Evolutionary conservation across 2,888 invertebrate species (phyloP).

Genomic region (Polydrusus pterygomalis): DNA sequence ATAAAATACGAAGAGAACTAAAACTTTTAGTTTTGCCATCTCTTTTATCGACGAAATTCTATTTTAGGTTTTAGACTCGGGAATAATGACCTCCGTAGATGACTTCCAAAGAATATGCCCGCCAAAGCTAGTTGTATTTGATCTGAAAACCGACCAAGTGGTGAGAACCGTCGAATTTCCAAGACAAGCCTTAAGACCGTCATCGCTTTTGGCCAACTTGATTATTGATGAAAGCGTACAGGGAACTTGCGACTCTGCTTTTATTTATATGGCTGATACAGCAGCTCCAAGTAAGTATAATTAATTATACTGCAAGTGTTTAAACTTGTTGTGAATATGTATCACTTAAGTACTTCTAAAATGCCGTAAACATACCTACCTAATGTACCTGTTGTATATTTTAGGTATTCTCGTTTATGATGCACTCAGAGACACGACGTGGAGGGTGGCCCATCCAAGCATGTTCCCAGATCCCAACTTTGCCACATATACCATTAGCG

Average conservation of each 20-base stretch:
- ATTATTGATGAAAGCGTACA: constrained; percentile 83
- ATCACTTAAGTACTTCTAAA: too few species aligned
- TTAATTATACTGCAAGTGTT: background rate
- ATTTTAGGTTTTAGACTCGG: constrained; percentile 85
- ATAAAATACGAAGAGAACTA: too few species aligned
- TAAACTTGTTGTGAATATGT: too few species aligned
- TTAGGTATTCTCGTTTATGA: constrained; percentile 79
- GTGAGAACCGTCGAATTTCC: constrained; percentile 85
- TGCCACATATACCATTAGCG: constrained; percentile 82
- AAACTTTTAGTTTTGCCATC: background rate
- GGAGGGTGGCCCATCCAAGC: constrained; percentile 86
- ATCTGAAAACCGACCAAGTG: constrained; percentile 82
- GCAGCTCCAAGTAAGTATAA: constrained; percentile 81
- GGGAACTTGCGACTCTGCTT: constrained; percentile 83
- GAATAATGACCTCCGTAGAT: constrained; percentile 81
- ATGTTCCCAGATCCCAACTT: constrained; percentile 92
- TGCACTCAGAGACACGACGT: constrained; percentile 83
- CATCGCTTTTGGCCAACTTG: constrained; percentile 85
- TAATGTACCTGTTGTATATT: constrained; percentile 37
- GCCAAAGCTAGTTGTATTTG: constrained; percentile 88
- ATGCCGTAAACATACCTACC: too few species aligned
- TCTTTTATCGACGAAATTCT: too few species aligned
- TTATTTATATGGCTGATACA: constrained; percentile 88
- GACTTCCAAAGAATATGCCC: constrained; percentile 82
- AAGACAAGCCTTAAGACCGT: constrained; percentile 82